Evolutionary conservation across 2,797 vertebrate genomes (phyloP).

Genomic region (Scleropages formosus): DNA sequence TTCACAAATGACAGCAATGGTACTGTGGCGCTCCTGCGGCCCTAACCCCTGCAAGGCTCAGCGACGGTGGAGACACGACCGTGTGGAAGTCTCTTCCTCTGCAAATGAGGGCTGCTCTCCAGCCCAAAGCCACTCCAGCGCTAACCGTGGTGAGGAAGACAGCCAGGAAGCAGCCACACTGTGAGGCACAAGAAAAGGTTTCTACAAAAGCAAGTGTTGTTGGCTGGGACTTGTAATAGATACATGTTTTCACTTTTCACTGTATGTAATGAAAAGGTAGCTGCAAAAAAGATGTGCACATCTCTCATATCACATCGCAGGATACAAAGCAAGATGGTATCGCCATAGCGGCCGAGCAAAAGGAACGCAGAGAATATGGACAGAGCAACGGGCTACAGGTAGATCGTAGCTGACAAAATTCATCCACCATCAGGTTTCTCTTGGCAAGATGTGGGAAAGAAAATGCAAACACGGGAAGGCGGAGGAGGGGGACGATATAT

Average conservation of each 20-base stretch:
- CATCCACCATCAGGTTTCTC: conserved; percentile 3
- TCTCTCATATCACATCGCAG: too few relatives aligned
- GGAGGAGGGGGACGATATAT: too few relatives aligned
- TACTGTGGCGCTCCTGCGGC: background rate
- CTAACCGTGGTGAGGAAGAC: background rate
- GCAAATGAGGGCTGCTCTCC: background rate
- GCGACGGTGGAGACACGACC: background rate
- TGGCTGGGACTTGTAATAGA: background rate
- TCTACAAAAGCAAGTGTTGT: background rate
- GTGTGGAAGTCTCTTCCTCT: background rate
- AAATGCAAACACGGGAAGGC: conserved; percentile 8
- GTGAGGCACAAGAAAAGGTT: background rate
- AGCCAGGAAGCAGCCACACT: background rate
- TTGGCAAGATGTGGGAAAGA: background rate
- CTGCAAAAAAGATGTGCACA: too few relatives aligned
- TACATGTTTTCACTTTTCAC: too few relatives aligned
- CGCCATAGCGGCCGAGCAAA: conserved; percentile 34
- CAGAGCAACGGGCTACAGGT: background rate
- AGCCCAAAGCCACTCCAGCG: background rate
- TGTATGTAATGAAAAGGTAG: too few relatives aligned
- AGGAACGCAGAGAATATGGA: background rate
- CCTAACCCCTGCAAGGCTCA: background rate
- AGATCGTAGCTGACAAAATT: background rate
- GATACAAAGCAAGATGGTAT: background rate
- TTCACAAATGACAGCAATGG: background rate